phyloP scores from a whole-genome alignment of 2,888 invertebrate species.

The Lamellibrachia columna region DNA sequence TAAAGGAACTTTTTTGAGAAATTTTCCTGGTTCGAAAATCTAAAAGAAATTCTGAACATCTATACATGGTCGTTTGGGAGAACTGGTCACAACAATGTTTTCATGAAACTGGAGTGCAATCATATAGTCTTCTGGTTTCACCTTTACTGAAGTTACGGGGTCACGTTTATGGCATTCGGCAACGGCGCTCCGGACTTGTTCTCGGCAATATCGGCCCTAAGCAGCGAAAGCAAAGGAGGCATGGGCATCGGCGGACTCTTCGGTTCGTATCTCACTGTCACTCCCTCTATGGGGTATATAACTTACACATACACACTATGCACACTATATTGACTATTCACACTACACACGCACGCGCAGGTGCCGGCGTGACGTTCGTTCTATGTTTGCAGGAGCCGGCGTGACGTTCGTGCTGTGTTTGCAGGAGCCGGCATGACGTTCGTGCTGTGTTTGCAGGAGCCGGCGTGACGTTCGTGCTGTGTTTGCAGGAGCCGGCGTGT shows the following conservation, averaged over 20 bases:
- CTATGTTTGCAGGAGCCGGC: too few relatives aligned
- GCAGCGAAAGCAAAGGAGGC: slow-evolving; percentile 58
- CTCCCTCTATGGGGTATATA: too few relatives aligned
- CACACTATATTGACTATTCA: background rate
- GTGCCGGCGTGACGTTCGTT: too few relatives aligned
- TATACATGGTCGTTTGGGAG: too few relatives aligned
- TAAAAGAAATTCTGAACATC: too few relatives aligned
- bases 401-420: background rate
- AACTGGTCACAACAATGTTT: too few relatives aligned
- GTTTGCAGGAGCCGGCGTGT: slow-evolving; percentile 68
- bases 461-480: background rate
- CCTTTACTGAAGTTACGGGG: slow-evolving; percentile 66
- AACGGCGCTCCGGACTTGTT: slow-evolving; percentile 78
- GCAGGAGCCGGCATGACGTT: slow-evolving; percentile 69
- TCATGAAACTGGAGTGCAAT: background rate
- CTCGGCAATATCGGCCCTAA: slow-evolving; percentile 71
- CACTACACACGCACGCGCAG: too few relatives aligned
- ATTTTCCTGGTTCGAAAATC: too few relatives aligned
- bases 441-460: background rate
- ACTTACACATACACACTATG: background rate
- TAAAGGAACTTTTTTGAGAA: too few relatives aligned
- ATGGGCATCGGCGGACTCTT: slow-evolving; percentile 61
- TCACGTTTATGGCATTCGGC: slow-evolving; percentile 76
- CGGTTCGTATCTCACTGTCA: slow-evolving; percentile 24
- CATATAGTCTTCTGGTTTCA: background rate